A percentile compares a stretch with the other conserved stretches of the same genome.
These are phyloP conservation scores for Grallaria varia DNA, from an alignment of 2,113 vertebrate species.

Conservation along the genomic window DNA sequence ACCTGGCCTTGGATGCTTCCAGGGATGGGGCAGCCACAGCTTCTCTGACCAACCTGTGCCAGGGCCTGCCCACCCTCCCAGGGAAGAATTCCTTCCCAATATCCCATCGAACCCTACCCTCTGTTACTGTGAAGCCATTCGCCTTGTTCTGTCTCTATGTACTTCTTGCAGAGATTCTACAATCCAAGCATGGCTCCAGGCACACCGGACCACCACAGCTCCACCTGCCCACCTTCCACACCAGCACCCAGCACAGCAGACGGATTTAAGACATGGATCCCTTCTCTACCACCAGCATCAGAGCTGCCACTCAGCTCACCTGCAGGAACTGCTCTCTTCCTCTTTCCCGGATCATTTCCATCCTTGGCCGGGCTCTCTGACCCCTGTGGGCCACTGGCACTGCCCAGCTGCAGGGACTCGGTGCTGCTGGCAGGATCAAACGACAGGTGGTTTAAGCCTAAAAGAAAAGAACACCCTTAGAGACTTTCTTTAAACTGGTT, in stretches of 20 bases:
- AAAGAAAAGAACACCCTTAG: constrained; percentile 40
- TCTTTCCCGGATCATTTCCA: constrained; percentile 81
- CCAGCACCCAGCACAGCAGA: not conserved
- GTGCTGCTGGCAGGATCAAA: constrained; percentile 84
- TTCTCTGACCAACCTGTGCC: not conserved
- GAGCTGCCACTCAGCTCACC: constrained; percentile 69
- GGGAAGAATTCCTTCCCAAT: not conserved
- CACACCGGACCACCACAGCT: not conserved
- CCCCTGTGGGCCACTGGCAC: constrained; percentile 68
- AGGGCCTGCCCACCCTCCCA: not conserved
- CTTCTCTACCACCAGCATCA: not conserved
- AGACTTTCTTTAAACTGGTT: not conserved
- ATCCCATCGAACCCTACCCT: not conserved
- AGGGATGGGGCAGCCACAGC: not conserved
- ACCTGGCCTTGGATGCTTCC: not conserved
- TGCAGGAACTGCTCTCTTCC: constrained; percentile 82
- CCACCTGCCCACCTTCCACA: not conserved
- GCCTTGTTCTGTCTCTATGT: fast-evolving
- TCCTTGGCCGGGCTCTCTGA: constrained; percentile 79
- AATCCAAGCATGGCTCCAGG: not conserved
- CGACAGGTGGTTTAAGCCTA: constrained; percentile 86
- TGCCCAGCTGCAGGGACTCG: constrained; percentile 81
- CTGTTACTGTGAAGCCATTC: not conserved
- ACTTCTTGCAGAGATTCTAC: not conserved
- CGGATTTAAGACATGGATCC: fast-evolving